These are phyloP conservation scores for Epizoanthus rinbou DNA, from an alignment of 92 coral and sea anemone species.

Conservation along the genomic window DNA sequence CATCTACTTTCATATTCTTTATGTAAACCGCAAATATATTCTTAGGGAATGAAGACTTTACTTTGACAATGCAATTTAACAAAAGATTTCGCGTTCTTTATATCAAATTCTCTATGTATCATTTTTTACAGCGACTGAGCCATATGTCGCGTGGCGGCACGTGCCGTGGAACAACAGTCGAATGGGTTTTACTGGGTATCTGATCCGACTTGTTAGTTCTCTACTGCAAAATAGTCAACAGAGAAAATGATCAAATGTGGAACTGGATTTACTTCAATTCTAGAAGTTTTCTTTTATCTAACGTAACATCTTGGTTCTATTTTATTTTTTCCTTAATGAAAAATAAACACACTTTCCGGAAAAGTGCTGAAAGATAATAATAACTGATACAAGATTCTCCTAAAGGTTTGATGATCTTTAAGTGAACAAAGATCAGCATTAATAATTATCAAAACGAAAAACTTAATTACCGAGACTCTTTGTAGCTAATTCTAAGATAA, in stretches of 20 bases:
- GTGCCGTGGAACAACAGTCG: slow-evolving; percentile 60
- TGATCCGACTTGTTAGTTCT: slow-evolving; percentile 5
- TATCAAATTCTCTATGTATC: slow-evolving; percentile 14
- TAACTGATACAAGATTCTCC: slow-evolving; percentile 23
- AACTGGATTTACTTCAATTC: slow-evolving; percentile 37
- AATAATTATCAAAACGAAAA: slow-evolving; percentile 28
- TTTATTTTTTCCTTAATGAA: slow-evolving; percentile 52
- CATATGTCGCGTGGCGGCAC: slow-evolving; percentile 75
- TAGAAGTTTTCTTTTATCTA: slow-evolving; percentile 37
- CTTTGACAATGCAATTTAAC: slow-evolving; percentile 61
- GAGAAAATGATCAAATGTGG: background rate
- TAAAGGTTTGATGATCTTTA: slow-evolving; percentile 1
- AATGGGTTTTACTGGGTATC: slow-evolving; percentile 48
- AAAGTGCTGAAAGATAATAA: slow-evolving; percentile 60
- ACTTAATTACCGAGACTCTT: slow-evolving; percentile 25
- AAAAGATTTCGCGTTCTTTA: slow-evolving; percentile 45
- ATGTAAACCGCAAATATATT: slow-evolving; percentile 30
- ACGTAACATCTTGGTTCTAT: slow-evolving; percentile 26
- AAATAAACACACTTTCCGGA: slow-evolving; percentile 63
- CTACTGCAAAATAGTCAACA: background rate
- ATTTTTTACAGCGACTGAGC: slow-evolving; percentile 7
- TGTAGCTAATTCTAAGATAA: slow-evolving; percentile 36
- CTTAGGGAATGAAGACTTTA: slow-evolving; percentile 12
- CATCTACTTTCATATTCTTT: slow-evolving; percentile 25
- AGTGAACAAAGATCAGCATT: slow-evolving; percentile 46